Conservation (phyloP, 1,140 invertebrate genomes). For the Drosophila teissieri region DNA sequence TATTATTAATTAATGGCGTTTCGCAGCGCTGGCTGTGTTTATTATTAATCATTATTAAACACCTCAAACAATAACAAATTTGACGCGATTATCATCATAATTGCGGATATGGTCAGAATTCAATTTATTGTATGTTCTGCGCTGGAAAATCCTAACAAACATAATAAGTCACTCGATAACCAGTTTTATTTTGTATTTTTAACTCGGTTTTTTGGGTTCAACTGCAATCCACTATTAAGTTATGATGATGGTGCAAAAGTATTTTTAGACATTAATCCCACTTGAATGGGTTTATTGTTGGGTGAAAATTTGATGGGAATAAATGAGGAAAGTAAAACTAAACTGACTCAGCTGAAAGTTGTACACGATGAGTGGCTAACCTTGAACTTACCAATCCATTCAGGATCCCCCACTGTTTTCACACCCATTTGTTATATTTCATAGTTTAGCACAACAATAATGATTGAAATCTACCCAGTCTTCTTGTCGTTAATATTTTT, state of each 20-base stretch:
- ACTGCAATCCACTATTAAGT: slow-evolving; percentile 22
- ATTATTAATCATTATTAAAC: slow-evolving; percentile 42
- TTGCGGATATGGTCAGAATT: slow-evolving; percentile 65
- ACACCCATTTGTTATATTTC: slow-evolving; percentile 2
- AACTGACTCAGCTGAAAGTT: slow-evolving; percentile 2
- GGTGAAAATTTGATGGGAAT: slow-evolving; percentile 6
- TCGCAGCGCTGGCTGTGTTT: slow-evolving; percentile 6
- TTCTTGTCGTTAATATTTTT: neutral
- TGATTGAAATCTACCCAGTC: neutral
- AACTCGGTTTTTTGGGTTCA: slow-evolving; percentile 35
- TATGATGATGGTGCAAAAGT: slow-evolving; percentile 42
- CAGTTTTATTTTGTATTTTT: slow-evolving; percentile 29
- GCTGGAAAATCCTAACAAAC: slow-evolving; percentile 44
- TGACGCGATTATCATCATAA: slow-evolving; percentile 70
- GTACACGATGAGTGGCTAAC: neutral
- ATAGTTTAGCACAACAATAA: neutral
- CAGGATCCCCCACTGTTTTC: slow-evolving; percentile 9
- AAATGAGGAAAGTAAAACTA: slow-evolving; percentile 16
- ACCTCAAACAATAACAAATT: slow-evolving; percentile 44
- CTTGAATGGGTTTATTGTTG: neutral
- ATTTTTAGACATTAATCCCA: slow-evolving; percentile 40
- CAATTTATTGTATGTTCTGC: slow-evolving; percentile 23
- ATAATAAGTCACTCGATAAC: slow-evolving; percentile 33
- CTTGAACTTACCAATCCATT: slow-evolving; percentile 11
- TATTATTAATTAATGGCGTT: slow-evolving; percentile 73